Base-by-base conservation (phyloP, 1,140 invertebrate species). In the Cherax quadricarinatus region DNA sequence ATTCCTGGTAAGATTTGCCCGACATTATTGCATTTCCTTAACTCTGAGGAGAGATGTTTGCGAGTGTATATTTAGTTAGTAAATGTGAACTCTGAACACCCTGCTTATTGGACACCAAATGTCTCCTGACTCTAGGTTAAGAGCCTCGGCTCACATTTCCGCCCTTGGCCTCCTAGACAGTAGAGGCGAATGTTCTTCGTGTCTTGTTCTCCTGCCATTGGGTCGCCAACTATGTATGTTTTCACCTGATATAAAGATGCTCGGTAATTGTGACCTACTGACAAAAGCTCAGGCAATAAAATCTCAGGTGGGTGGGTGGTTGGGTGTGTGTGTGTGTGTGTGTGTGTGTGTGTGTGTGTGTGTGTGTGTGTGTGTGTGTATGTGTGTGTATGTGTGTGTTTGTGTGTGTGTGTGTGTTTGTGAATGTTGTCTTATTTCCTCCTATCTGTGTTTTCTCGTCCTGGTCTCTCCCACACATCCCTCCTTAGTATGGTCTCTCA, bases 1-100 rank as follows among this genome's bases (percentile, higher is more conserved):
- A 90, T 90, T 83, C 81, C 70, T 90, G 88, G 85, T 90, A 90
- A 90, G 88, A 90, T 90, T 90, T 90, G 82, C 88, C 70, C 82
- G 51, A 24, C 88, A 62, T 90, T 85, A 90, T 84, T 90, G 88
- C 78, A 78, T 81, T 90, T 0, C 88, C 88, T 81, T 84, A 90
- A 90, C 88, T 90, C 88, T 66, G 88, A 73, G 51, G 49, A 78
- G 81, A 62, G 81, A 90, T 84, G 81, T 90, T 90, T 78, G 62
- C 79, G 60, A 83, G 82, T 85, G 80, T 90, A 85, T 90, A 90
- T 90, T 90, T 90, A 90, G 88, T 90, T 83, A 90, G 88, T 83
- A 90, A 90, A 90, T 90, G 88, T 90, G 88, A 90, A 90, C 88
- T 53, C 41, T 84, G 88, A 90, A 85, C 83, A 90, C 78, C 88